Evolutionary conservation across 2,113 vertebrate species (phyloP).

Genomic region (Martes martes): DNA sequence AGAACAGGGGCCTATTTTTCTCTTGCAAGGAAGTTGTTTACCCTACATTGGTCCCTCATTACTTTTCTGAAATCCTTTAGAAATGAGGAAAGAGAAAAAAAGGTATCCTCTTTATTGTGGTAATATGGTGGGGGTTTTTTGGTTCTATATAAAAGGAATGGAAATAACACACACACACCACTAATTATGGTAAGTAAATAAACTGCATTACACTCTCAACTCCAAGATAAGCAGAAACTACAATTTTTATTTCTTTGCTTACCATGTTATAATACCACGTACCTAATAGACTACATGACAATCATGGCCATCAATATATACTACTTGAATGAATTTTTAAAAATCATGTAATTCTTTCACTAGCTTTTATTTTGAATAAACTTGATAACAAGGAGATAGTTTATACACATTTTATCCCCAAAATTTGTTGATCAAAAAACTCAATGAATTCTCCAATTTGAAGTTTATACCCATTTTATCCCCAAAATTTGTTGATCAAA

Average conservation of each 20-base stretch:
- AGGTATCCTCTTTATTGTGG: neutral
- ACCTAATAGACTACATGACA: neutral
- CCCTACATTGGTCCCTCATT: neutral
- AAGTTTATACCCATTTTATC: neutral
- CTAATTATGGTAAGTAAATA: neutral
- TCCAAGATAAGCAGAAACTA: neutral
- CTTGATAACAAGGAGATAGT: neutral
- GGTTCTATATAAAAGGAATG: neutral
- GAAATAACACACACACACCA: neutral
- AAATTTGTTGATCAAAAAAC: neutral
- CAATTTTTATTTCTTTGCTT: neutral
- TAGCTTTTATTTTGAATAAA: constrained; percentile 2
- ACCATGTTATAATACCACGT: neutral
- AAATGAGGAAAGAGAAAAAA: neutral
- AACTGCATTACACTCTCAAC: neutral
- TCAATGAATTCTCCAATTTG: neutral
- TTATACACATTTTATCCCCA: neutral
- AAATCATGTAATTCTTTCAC: neutral
- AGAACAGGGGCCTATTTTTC: neutral
- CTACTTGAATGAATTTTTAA: neutral
- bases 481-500: neutral
- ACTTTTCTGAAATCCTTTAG: neutral
- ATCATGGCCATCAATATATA: neutral
- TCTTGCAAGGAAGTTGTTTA: neutral
- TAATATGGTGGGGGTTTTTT: neutral